Base-by-base conservation (phyloP, 2,888 invertebrate genomes). In the Eupelmus urozonus region DNA sequence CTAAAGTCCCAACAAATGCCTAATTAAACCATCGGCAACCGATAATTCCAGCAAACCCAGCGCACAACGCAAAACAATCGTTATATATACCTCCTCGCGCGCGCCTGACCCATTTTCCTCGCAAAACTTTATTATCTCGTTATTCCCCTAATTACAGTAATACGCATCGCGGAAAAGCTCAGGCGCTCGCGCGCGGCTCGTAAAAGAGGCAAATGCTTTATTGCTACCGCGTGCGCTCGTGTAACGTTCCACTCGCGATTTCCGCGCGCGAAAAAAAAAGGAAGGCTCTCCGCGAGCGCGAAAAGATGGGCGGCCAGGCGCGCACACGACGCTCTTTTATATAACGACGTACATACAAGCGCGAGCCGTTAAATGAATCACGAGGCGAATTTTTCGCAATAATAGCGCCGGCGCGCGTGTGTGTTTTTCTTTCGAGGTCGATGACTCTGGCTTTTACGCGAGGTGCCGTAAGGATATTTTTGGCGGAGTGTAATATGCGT, bases 341-440 rank as follows among this genome's bases (percentile, higher is more conserved):
- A 49, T 62, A 75, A 75, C 67, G 34, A 11, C 49, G 40, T 29
- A 53, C 53, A 7, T 3, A 18, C 27, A 49, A 25, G 40, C 25
- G 20, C 59, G 16, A 20, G 4, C 23, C 23, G 9, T n/a, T 51
- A 71, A 34, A 49, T 18, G 34, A 51, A 55, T 67, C 66, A 51
- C 51, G 20, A 42, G 42, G 59, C 29, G 45, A 29, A 59, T 55
- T 66, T 65, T 74, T 74, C 65, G 74, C 70, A 70, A 70, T 57
- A 16, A 34, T 34, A n/a, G n/a, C n/a, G n/a, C n/a, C 20, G 20
- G 11, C 49, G 65, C 27, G 49, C 25, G 16, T 62, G 7, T 0
- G 18, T 49, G 34, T 66, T 66, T 42, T 74, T 66, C 49, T 57
- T 59, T 66, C 23, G 59, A 45, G 74, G 74, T 74, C 74, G 65